These are phyloP conservation scores for Brachyistius frenatus DNA, from an alignment of 2,113 vertebrate genomes.

Conservation along the genomic window DNA sequence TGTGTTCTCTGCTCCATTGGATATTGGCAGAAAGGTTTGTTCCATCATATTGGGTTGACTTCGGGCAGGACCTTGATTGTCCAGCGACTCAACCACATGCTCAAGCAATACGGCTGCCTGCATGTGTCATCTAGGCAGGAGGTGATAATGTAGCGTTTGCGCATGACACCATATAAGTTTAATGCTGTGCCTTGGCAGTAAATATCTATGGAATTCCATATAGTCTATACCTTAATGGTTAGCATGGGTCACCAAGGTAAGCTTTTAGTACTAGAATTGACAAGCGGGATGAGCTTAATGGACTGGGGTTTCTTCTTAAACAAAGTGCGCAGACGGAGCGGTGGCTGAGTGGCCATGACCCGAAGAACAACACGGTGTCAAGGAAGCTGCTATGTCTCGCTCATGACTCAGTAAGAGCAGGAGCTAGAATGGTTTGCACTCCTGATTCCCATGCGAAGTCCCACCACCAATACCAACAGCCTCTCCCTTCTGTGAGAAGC, in stretches of 20 bases:
- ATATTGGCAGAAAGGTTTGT: not conserved
- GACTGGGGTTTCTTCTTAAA: constrained; percentile 60
- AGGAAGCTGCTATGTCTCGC: constrained; percentile 40
- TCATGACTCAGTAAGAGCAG: constrained; percentile 43
- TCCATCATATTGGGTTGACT: not conserved
- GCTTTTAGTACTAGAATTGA: constrained; percentile 70
- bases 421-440: constrained; percentile 16
- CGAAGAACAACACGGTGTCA: constrained; percentile 43
- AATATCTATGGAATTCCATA: constrained; percentile 55
- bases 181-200: constrained; percentile 62
- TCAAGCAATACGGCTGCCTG: constrained; percentile 30
- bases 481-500: constrained; percentile 32
- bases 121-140: constrained; percentile 28
- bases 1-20: not conserved
- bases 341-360: constrained; percentile 55
- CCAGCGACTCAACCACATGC: constrained; percentile 2
- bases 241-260: constrained; percentile 60
- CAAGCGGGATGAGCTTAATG: constrained; percentile 61
- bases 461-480: not conserved
- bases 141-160: constrained; percentile 61
- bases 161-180: constrained; percentile 59
- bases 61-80: constrained; percentile 12
- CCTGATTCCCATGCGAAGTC: constrained; percentile 23
- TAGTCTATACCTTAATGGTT: constrained; percentile 61
- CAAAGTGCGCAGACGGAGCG: constrained; percentile 43